These are phyloP conservation scores for Dichetophora obliterata DNA, from an alignment of 2,888 invertebrate genomes.

Conservation along the genomic window DNA sequence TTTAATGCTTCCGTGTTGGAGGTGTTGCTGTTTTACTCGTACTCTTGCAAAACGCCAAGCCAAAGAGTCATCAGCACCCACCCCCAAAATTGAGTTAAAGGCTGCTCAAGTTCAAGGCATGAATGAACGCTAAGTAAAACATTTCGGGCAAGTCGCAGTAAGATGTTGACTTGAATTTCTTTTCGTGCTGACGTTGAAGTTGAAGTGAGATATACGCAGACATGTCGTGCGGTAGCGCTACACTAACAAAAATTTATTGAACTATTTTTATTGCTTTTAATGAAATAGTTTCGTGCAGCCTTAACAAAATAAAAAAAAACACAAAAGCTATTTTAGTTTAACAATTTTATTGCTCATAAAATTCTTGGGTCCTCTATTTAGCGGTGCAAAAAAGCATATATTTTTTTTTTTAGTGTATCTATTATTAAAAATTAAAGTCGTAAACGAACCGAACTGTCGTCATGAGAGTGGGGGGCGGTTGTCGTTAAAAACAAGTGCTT, in stretches of 20 bases:
- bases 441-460: no score
- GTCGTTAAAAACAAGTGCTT: no score
- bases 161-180: no score
- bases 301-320: neutral
- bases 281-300: no score
- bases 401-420: neutral
- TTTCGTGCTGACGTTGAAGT: no score
- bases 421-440: no score
- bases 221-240: no score
- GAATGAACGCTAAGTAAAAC: neutral
- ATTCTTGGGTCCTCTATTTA: neutral
- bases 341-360: neutral
- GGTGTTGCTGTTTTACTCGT: neutral
- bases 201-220: no score
- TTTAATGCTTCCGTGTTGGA: neutral
- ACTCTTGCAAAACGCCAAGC: neutral
- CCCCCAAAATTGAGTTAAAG: neutral
- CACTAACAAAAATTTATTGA: no score
- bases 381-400: neutral
- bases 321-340: neutral
- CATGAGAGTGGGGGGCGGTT: no score
- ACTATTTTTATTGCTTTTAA: no score
- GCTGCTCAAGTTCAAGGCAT: conserved; percentile 34
- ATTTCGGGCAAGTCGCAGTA: neutral
- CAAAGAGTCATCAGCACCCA: neutral